A percentile compares a stretch with the other conserved stretches of the same genome.
phyloP scores from a whole-genome alignment of 1,140 invertebrate genomes.

The Brachionus plicatilis region DNA sequence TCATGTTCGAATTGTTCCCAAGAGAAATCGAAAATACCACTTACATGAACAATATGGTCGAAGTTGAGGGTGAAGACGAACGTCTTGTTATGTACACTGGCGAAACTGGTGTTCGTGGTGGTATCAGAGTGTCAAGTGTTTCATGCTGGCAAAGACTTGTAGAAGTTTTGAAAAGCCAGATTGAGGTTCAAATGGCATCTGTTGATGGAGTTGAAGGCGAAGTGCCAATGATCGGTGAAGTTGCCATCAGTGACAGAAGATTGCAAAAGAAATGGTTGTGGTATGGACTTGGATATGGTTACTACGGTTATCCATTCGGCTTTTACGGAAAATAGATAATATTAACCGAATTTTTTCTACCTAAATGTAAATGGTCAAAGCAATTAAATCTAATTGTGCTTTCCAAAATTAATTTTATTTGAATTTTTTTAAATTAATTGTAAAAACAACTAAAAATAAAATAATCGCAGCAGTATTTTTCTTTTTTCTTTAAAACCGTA shows the following conservation, averaged over 20 bases:
- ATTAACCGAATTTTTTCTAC: neutral
- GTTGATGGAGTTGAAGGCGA: neutral
- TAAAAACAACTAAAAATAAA: neutral
- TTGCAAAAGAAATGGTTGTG: conserved; percentile 38
- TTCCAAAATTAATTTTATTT: neutral
- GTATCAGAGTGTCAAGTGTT: conserved; percentile 18
- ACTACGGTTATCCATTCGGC: neutral
- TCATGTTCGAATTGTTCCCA: neutral
- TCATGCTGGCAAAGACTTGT: conserved; percentile 16
- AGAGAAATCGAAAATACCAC: conserved; percentile 17
- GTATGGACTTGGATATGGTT: conserved; percentile 15
- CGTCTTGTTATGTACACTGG: neutral
- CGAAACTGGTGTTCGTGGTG: neutral
- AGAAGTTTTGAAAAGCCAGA: neutral
- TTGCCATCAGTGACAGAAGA: neutral
- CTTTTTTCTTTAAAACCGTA: too few relatives aligned
- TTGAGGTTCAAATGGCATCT: neutral
- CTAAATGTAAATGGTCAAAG: neutral
- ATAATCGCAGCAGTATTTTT: neutral
- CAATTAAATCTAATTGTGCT: neutral
- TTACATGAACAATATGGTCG: neutral
- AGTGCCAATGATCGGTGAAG: neutral
- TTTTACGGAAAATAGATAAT: conserved; percentile 7
- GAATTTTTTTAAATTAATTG: neutral
- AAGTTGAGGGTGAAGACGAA: neutral